A percentile compares a stretch with the other conserved stretches of the same genome.
phyloP scores from a whole-genome alignment of 2,113 vertebrate genomes.

The Trochalopteron elliotii region DNA sequence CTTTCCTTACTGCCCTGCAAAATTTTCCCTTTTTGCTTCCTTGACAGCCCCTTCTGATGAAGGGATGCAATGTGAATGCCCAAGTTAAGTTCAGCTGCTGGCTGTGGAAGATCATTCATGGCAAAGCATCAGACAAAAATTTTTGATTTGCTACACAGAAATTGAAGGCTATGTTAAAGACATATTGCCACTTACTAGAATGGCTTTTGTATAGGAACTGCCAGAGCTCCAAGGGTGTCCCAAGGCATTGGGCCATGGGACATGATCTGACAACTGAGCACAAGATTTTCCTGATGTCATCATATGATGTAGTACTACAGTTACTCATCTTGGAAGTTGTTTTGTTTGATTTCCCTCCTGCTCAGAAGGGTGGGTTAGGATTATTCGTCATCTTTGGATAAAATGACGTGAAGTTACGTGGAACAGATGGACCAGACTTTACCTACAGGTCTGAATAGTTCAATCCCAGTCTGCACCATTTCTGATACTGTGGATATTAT shows the following conservation, averaged over 20 bases:
- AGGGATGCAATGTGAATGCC: not conserved
- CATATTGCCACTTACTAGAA: not conserved
- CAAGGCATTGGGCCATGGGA: not conserved
- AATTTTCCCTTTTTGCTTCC: not conserved
- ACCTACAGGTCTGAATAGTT: not conserved
- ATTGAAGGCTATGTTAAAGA: not conserved
- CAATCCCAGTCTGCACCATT: not conserved
- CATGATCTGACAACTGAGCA: not conserved
- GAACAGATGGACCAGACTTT: conserved; percentile 13
- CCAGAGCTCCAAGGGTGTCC: not conserved
- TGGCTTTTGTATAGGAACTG: not conserved
- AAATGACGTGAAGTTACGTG: not conserved
- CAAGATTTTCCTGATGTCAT: not conserved
- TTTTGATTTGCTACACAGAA: not conserved
- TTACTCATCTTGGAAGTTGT: not conserved
- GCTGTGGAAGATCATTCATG: not conserved
- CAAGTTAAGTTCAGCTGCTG: not conserved
- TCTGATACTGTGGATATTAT: not conserved
- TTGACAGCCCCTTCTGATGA: not conserved
- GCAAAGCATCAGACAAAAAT: not conserved
- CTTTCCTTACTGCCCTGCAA: accelerated
- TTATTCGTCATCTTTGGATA: conserved; percentile 26
- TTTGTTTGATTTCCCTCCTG: not conserved
- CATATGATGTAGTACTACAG: not conserved
- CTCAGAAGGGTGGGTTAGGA: conserved; percentile 12